phyloP scores from a whole-genome alignment of 2,113 vertebrate genomes.

The Salminus brasiliensis region DNA sequence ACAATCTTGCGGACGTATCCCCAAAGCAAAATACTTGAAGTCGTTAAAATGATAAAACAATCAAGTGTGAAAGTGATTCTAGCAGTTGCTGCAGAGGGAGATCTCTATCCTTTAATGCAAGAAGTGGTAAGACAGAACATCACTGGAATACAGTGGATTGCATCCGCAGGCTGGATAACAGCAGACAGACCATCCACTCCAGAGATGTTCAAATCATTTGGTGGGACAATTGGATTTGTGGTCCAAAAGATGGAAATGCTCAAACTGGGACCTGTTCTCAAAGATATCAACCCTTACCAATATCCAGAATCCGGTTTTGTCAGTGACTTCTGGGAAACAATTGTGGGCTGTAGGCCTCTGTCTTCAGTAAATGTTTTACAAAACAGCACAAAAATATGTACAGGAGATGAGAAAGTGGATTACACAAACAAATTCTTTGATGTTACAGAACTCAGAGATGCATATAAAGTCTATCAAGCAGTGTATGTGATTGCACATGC shows the following conservation, averaged over 20 bases:
- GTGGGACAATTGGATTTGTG: slow-evolving; percentile 74
- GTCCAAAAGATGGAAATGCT: slow-evolving; percentile 73
- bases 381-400: slow-evolving; percentile 54
- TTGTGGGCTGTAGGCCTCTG: slow-evolving; percentile 63
- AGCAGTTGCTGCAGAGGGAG: slow-evolving; percentile 73
- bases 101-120: slow-evolving; percentile 75
- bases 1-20: slow-evolving; percentile 71
- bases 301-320: slow-evolving; percentile 61
- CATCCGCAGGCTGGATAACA: slow-evolving; percentile 77
- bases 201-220: slow-evolving; percentile 70
- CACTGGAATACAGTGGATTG: slow-evolving; percentile 79
- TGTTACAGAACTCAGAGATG: slow-evolving; percentile 71
- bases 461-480: slow-evolving; percentile 78
- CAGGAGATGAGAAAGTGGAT: slow-evolving; percentile 67
- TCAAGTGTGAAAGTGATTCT: slow-evolving; percentile 75
- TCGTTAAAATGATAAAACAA: slow-evolving; percentile 70
- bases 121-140: slow-evolving; percentile 76
- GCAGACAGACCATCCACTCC: slow-evolving; percentile 67
- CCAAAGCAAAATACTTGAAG: slow-evolving; percentile 65
- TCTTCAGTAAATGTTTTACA: slow-evolving; percentile 6
- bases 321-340: slow-evolving; percentile 70
- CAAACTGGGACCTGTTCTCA: slow-evolving; percentile 66
- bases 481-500: slow-evolving; percentile 76
- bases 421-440: slow-evolving; percentile 72
- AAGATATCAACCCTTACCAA: slow-evolving; percentile 61